Conservation (phyloP, 2,113 vertebrate genomes). For the Scartelaos histophorus region DNA sequence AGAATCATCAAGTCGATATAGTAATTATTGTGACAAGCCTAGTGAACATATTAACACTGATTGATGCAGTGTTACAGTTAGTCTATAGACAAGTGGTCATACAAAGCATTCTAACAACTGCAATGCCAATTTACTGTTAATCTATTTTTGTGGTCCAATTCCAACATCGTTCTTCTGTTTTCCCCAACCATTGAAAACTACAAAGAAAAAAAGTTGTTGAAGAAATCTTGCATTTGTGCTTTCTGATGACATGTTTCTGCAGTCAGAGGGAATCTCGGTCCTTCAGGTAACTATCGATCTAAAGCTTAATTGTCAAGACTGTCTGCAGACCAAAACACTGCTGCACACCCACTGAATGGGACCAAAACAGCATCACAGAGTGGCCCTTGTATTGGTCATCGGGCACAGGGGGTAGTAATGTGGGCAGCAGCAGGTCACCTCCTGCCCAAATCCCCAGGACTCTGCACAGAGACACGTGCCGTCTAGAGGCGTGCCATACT, state of each 20-base stretch:
- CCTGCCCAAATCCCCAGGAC: constrained; percentile 27
- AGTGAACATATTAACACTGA: too few relatives aligned
- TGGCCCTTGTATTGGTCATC: constrained; percentile 23
- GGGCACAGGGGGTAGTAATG: constrained; percentile 37
- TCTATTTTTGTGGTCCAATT: too few relatives aligned
- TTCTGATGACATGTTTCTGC: neutral
- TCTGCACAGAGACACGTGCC: constrained; percentile 49
- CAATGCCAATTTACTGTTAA: too few relatives aligned
- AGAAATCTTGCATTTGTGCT: neutral
- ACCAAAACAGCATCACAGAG: constrained; percentile 22
- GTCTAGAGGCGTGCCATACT: constrained; percentile 32
- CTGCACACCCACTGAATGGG: constrained; percentile 35
- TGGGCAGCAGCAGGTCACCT: constrained; percentile 40
- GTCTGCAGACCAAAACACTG: constrained; percentile 29
- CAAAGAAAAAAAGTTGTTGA: neutral
- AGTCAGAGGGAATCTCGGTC: neutral
- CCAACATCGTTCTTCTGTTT: too few relatives aligned
- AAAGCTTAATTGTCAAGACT: constrained; percentile 19
- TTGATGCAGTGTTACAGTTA: neutral
- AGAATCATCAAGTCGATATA: too few relatives aligned
- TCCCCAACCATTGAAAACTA: neutral
- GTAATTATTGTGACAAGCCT: too few relatives aligned
- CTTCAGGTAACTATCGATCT: constrained; percentile 15
- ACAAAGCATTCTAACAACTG: neutral
- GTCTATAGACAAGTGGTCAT: neutral